phyloP scores from a whole-genome alignment of 1,140 invertebrate species.

The Octopus sinensis region DNA sequence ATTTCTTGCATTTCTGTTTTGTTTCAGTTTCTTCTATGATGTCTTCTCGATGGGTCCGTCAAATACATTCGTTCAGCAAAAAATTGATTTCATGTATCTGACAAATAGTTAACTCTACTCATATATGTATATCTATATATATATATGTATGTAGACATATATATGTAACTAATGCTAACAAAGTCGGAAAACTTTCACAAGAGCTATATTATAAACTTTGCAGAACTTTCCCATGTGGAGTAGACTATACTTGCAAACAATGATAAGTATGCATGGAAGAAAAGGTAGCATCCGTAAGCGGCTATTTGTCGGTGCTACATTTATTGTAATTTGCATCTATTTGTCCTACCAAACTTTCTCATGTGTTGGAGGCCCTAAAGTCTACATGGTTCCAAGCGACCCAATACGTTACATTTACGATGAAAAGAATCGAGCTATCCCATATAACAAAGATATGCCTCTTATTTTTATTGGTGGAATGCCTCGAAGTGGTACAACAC shows the following conservation, averaged over 20 bases:
- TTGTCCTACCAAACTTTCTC: constrained; percentile 28
- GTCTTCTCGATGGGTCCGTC: neutral
- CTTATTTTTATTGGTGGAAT: constrained; percentile 96
- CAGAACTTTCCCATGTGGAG: neutral
- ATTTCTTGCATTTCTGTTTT: too few relatives aligned
- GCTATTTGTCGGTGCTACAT: neutral
- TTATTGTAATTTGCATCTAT: neutral
- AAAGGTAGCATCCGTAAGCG: constrained; percentile 11
- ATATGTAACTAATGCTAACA: neutral
- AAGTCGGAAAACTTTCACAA: neutral
- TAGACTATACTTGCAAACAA: neutral
- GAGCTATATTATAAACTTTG: neutral
- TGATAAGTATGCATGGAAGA: constrained; percentile 7
- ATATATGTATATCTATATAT: neutral
- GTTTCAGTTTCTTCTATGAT: too few relatives aligned
- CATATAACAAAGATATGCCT: constrained; percentile 76
- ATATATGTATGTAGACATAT: too few relatives aligned
- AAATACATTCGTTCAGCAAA: neutral
- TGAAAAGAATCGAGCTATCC: constrained; percentile 37
- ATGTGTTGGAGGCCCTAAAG: constrained; percentile 29
- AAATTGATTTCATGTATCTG: neutral
- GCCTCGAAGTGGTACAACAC: constrained; percentile 91
- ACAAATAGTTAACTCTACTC: neutral
- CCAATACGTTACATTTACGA: constrained; percentile 39
- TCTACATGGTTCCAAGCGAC: constrained; percentile 46